Evolutionary conservation across 2,797 vertebrate species (phyloP).

Genomic region (Sebastiscus tertius): DNA sequence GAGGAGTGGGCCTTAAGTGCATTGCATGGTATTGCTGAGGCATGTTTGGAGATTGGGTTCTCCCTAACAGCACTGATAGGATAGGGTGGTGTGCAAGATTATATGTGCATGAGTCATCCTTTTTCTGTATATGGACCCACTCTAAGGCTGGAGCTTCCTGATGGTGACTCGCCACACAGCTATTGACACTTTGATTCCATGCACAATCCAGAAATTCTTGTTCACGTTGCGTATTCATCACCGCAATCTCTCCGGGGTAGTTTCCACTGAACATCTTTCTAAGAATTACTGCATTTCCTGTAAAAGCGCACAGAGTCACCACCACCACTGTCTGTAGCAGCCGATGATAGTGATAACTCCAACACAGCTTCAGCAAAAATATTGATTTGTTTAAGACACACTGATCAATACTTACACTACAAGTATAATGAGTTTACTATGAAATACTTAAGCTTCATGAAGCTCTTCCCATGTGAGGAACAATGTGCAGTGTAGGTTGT

Average conservation of each 20-base stretch:
- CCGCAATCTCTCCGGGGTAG: slow-evolving; percentile 20
- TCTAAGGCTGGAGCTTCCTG: slow-evolving; percentile 61
- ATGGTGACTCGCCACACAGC: slow-evolving; percentile 68
- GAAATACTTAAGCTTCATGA: not conserved
- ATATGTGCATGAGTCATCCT: slow-evolving; percentile 76
- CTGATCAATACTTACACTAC: not conserved
- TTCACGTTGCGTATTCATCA: slow-evolving; percentile 35
- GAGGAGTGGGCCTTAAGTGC: slow-evolving; percentile 30
- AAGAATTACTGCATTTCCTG: slow-evolving; percentile 32
- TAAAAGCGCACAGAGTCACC: not conserved
- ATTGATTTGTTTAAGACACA: not conserved
- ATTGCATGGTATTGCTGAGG: slow-evolving; percentile 55
- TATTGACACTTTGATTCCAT: slow-evolving; percentile 72
- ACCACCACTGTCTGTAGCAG: not conserved
- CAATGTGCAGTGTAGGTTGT: not conserved
- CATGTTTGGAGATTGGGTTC: slow-evolving; percentile 66
- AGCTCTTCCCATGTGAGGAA: not conserved
- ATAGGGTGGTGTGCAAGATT: slow-evolving; percentile 73
- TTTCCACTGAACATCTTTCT: slow-evolving; percentile 48
- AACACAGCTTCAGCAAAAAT: not conserved
- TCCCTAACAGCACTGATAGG: slow-evolving; percentile 53
- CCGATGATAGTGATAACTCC: not conserved
- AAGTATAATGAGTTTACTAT: not conserved
- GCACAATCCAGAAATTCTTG: slow-evolving; percentile 76
- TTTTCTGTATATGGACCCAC: slow-evolving; percentile 69